Conservation (phyloP, 2,888 invertebrate species). For the Abrostola tripartita region DNA sequence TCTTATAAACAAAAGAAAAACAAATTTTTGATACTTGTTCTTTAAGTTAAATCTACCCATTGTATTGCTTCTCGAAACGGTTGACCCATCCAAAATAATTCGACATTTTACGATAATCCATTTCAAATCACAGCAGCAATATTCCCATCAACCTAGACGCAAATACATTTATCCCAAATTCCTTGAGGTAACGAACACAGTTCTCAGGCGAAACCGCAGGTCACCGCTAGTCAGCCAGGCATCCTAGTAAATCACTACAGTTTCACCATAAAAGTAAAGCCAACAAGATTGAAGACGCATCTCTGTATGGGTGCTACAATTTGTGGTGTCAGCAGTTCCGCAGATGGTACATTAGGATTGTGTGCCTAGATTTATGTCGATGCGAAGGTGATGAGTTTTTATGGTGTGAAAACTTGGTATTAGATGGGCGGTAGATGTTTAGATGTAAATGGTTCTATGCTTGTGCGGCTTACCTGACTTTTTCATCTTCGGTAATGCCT, state of each 20-base stretch:
- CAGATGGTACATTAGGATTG: constrained; percentile 45
- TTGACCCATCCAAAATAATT: no score
- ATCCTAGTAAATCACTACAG: constrained; percentile 43
- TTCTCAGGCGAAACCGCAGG: constrained; percentile 35
- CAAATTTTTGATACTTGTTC: no score
- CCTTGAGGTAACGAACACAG: constrained; percentile 11
- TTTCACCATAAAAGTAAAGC: constrained; percentile 40
- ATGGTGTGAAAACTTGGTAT: constrained; percentile 15
- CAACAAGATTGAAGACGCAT: constrained; percentile 31
- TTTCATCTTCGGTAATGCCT: no score
- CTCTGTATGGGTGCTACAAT: constrained; percentile 41
- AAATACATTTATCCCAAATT: not conserved
- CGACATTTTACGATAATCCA: no score
- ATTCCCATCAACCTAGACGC: not conserved
- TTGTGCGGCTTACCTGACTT: no score
- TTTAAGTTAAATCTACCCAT: no score
- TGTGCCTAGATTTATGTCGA: constrained; percentile 20
- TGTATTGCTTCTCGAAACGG: no score
- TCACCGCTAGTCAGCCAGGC: constrained; percentile 18
- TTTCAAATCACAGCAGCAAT: no score
- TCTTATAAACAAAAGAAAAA: no score
- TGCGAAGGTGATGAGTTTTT: constrained; percentile 29
- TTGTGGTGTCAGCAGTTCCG: constrained; percentile 33
- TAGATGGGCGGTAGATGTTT: not conserved
- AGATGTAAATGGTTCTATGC: no score